Base-by-base conservation (phyloP, 2,797 vertebrate genomes). In the Acanthiza pusilla region DNA sequence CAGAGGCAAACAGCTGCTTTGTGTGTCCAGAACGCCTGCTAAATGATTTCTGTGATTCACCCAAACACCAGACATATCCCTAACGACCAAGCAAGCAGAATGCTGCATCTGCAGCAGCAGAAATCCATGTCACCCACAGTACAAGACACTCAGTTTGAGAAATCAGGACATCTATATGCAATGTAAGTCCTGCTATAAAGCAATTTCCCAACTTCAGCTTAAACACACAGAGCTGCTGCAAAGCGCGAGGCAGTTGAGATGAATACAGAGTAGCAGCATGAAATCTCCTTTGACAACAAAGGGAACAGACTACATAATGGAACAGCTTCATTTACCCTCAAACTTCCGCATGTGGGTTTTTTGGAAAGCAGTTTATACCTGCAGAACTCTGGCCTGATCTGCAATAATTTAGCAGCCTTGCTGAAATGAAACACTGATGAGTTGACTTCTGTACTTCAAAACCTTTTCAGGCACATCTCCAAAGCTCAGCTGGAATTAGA, bases 341-440 rank as follows among this genome's bases (percentile, higher is more conserved):
- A 20, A 84, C 26, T 76, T 88, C 38, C 58, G 38, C 51, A 77
- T 2, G 2, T 25, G 72, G 67, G 40, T 71, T 53, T 77, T 73
- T 45, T 81, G 62, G 67, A 84, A 94, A 81, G 70, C 57, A 42
- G 38, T 81, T 93, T 55, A 78, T 38, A 89, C 11, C 67, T 62
- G 27, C 61, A 91, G 81, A 94, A 78, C 61, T 65, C 62, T 62
- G 57, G 67, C 20, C 66, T 82, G 38, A 67, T 54, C 72, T 89
- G 80, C 53, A 96, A 27, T 32, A 91, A 70, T 76, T 82, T 89
- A 91, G 87, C 11, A 62, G 40, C 30, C 42, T 61, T 85, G 66
- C 66, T 94, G 91, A 95, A 96, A 94, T 74, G 93, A 88, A 94
- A 85, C 34, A 88, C 42, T 63, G 47, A 86, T 88, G 55, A 89